Evolutionary conservation across 2,888 invertebrate species (phyloP), one percentile per base, ranked within the genome.

Genomic region (Epinotia demarniana): DNA sequence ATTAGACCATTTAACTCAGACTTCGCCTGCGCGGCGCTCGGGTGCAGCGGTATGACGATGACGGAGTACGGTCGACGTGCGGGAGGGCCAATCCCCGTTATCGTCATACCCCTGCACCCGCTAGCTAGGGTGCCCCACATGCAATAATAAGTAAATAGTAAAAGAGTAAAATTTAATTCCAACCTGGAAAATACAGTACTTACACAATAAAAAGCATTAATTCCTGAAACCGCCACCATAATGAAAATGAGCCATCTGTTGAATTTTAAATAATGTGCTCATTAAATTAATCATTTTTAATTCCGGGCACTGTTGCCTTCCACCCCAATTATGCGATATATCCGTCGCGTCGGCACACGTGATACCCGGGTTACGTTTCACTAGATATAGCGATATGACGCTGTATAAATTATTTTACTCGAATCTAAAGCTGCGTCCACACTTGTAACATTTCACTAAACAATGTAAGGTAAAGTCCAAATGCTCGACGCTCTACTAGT

Each of bases 201-300:
- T 60, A 27, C 63, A 39, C 19, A 67, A 46, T 61, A 57, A 66
- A 55, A 39, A 43, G 71, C 66, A 75, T 75, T 64, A 66, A 75
- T 71, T 66, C 16, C 60, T 23, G 23, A 61, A 67, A 61, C 75
- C 71, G 61, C 70, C 8, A 18, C 67, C 23, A 23, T 66, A 71
- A 75, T 75, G 75, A 71, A 66, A 71, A 75, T 75, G 75, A 71
- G 71, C 75, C 71, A 75, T 75, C 71, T 67, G 75, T 75, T 71
- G 75, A 67, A 71, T 75, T 75, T 71, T 66, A 71, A 75, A 75
- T 75, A 70, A 70, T 53, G 70, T 43, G 23, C 71, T 66, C 75
- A 67, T 75, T 71, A 66, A 75, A 75, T 75, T 71, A 71, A 71
- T 75, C 66, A 75, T 75, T 71, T 75, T 71, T 64, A 75, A 75